These are phyloP conservation scores for Hydropotes inermis DNA, from an alignment of 2,113 vertebrate genomes.

Conservation along the genomic window DNA sequence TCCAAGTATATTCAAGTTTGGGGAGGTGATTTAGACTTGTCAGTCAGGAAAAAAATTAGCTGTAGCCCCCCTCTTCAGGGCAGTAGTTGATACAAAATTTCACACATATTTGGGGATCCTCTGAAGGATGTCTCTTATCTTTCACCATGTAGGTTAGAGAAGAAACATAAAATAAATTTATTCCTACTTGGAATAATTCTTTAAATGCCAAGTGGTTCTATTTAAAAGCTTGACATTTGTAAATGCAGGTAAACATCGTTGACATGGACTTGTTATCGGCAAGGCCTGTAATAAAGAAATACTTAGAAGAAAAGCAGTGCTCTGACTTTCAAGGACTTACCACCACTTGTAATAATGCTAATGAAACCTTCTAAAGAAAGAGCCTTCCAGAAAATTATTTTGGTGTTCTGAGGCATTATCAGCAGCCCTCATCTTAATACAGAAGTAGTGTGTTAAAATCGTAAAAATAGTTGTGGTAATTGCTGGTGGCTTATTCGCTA, in stretches of 20 bases:
- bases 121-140: neutral
- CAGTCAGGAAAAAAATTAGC: neutral
- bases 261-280: neutral
- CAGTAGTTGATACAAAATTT: neutral
- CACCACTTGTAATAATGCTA: neutral
- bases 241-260: neutral
- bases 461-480: neutral
- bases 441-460: neutral
- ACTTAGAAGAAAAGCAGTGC: neutral
- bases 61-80: neutral
- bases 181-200: neutral
- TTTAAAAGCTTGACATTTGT: neutral
- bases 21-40: neutral
- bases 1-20: neutral
- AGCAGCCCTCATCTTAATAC: neutral
- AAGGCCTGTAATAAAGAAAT: neutral
- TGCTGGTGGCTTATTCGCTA: neutral
- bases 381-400: neutral
- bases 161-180: neutral
- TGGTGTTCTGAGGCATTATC: neutral
- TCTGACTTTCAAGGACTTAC: neutral
- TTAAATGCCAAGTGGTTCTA: neutral
- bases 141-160: neutral
- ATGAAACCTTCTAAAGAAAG: neutral
- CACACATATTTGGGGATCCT: neutral